Percentiles rank a stretch among this genome's conserved stretches.
These are phyloP conservation scores for Spialia ferax DNA, from an alignment of 2,888 invertebrate species.

Conservation along the genomic window DNA sequence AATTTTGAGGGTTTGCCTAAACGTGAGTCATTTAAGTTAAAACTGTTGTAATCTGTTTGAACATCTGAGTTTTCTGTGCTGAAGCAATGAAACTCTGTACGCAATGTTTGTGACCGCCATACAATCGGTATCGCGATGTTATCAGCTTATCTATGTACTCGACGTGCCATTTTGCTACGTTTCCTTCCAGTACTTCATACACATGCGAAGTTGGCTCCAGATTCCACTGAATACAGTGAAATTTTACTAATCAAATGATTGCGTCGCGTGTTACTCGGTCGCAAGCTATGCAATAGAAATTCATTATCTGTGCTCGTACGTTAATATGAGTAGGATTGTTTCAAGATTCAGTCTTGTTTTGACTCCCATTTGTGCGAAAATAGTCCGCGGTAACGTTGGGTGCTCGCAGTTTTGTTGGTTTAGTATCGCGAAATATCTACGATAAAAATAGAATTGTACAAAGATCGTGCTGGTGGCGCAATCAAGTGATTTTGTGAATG, in stretches of 20 bases:
- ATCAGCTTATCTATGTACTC: conserved; percentile 82
- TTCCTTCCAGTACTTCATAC: conserved; percentile 66
- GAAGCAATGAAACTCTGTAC: conserved; percentile 53
- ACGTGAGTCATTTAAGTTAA: conserved; percentile 9
- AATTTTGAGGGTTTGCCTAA: conserved; percentile 19
- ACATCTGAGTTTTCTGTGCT: conserved; percentile 39
- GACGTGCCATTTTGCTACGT: conserved; percentile 75
- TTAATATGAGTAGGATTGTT: conserved; percentile 40
- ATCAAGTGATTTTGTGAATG: conserved; percentile 19
- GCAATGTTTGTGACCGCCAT: conserved; percentile 64
- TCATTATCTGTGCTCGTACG: conserved; percentile 48
- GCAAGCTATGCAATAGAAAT: conserved; percentile 50
- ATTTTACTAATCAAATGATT: conserved; percentile 38
- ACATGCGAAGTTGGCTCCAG: conserved; percentile 62
- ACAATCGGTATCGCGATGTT: conserved; percentile 75
- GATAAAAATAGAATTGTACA: conserved; percentile 20
- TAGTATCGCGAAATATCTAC: conserved; percentile 24
- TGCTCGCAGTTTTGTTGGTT: conserved; percentile 23
- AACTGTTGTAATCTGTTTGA: conserved; percentile 24
- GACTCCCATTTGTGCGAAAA: conserved; percentile 37
- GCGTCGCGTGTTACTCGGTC: conserved; percentile 50
- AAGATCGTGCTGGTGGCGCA: not conserved
- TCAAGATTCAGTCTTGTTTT: conserved; percentile 42
- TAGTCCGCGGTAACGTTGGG: conserved; percentile 31
- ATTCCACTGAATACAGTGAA: conserved; percentile 47